Conservation (phyloP, 2,797 vertebrate genomes). For the Vespertilio murinus region DNA sequence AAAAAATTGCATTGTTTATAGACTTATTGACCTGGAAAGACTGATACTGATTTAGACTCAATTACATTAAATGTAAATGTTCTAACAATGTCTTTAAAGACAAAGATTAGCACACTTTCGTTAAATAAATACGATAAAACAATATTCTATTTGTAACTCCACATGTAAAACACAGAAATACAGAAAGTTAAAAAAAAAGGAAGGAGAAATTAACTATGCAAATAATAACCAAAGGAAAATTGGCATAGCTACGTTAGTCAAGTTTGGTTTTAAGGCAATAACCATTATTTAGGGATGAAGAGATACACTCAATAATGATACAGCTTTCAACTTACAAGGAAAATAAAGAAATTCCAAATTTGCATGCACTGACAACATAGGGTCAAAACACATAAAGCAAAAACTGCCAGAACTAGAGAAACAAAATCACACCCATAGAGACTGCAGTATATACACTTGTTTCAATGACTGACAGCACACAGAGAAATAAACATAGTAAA, state of each 20-base stretch:
- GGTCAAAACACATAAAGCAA: slow-evolving; percentile 2
- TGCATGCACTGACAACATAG: background rate
- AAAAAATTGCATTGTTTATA: slow-evolving; percentile 25
- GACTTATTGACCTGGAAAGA: slow-evolving; percentile 18
- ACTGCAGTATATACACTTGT: background rate
- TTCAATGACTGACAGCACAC: background rate
- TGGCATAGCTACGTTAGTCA: background rate
- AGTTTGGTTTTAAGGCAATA: background rate
- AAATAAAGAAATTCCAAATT: slow-evolving; percentile 4
- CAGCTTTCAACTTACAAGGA: background rate
- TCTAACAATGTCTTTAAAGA: slow-evolving; percentile 37
- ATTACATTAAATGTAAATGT: slow-evolving; percentile 47
- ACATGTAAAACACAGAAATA: background rate
- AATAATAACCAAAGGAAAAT: background rate
- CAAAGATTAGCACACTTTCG: background rate
- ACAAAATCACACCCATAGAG: background rate
- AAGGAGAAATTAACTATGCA: background rate
- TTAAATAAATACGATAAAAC: slow-evolving; percentile 30
- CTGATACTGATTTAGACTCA: slow-evolving; percentile 1
- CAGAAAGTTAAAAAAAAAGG: background rate
- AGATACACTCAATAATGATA: background rate
- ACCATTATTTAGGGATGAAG: background rate
- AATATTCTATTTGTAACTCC: slow-evolving; percentile 6
- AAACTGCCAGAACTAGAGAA: background rate
- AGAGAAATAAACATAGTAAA: background rate